Conservation (phyloP, 2,797 vertebrate species). For the Diglossa cyanea region DNA sequence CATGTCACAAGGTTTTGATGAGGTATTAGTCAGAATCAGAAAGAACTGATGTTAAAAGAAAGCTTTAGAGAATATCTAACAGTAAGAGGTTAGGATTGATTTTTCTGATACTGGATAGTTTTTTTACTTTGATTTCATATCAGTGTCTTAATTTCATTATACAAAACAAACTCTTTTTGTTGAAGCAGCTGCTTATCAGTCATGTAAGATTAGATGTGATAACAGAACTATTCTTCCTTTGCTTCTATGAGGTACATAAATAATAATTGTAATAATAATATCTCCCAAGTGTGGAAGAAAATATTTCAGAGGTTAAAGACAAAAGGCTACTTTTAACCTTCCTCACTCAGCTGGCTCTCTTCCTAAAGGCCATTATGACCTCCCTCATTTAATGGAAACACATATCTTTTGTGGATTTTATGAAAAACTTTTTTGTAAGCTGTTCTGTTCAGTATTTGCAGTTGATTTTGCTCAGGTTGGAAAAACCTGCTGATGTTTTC, state of each 20-base stretch:
- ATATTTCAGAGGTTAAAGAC: neutral
- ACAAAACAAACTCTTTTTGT: neutral
- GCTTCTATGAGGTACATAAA: neutral
- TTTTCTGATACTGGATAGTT: neutral
- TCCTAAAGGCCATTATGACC: neutral
- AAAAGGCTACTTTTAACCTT: neutral
- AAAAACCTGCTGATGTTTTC: neutral
- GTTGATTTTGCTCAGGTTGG: neutral
- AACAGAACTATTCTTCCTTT: neutral
- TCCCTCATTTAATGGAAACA: neutral
- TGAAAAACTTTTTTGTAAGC: neutral
- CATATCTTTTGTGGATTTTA: neutral
- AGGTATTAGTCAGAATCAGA: neutral
- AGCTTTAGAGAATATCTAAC: neutral
- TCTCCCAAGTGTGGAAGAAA: neutral
- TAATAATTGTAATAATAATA: neutral
- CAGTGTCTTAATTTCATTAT: neutral
- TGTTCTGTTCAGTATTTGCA: neutral
- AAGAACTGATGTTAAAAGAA: neutral
- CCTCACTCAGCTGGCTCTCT: neutral
- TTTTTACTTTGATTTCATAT: neutral
- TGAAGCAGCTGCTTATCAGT: neutral
- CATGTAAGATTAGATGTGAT: neutral
- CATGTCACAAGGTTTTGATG: neutral
- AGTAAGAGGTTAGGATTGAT: neutral